A percentile compares a stretch with the other conserved stretches of the same genome.
Conservation (phyloP, 2,797 vertebrate genomes). For the Nannoperca australis region DNA sequence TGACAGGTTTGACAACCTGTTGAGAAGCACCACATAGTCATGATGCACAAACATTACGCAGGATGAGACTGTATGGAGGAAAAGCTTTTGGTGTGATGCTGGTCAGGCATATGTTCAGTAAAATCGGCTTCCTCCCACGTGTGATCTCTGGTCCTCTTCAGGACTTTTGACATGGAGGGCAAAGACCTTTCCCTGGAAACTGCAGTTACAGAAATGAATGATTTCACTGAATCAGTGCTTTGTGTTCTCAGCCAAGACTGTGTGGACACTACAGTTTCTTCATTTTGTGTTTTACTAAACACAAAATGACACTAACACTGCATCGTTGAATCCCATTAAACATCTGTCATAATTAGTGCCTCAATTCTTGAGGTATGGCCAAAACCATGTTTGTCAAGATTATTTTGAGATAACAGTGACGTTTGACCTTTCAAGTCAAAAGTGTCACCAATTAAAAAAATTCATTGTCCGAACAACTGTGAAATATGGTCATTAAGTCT, state of each 20-base stretch:
- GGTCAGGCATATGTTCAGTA: not conserved
- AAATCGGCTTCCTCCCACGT: constrained; percentile 20
- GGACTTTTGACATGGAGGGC: not conserved
- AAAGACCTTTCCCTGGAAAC: constrained; percentile 15
- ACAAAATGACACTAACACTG: no score
- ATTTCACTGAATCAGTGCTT: not conserved
- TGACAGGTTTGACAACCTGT: not conserved
- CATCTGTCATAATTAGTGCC: no score
- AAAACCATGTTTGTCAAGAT: no score
- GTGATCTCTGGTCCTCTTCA: constrained; percentile 7
- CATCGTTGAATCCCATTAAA: no score
- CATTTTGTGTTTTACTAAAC: not conserved
- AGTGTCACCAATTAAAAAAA: no score
- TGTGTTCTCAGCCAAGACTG: not conserved
- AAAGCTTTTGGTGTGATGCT: not conserved
- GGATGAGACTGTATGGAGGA: not conserved
- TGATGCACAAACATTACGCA: not conserved
- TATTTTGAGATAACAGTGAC: no score
- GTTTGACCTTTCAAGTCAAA: not conserved
- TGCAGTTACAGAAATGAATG: not conserved
- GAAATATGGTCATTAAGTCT: no score
- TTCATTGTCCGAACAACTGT: no score
- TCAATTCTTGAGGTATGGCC: no score
- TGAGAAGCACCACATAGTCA: not conserved
- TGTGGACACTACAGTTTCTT: not conserved